These are phyloP conservation scores for Nesoenas mayeri DNA, from an alignment of 2,113 vertebrate genomes.

Conservation along the genomic window DNA sequence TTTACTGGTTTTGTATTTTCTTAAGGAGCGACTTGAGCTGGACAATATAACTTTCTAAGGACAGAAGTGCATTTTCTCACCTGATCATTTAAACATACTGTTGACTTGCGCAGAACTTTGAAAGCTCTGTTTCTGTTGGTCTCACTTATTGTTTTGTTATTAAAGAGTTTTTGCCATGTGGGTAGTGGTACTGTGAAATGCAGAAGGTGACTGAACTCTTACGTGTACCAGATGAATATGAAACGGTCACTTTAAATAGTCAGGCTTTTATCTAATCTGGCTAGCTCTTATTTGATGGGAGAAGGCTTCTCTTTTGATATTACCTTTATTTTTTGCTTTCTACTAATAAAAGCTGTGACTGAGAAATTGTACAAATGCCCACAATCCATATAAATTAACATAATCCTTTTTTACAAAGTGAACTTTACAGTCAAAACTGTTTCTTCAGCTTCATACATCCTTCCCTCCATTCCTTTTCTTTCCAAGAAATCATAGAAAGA, in stretches of 20 bases:
- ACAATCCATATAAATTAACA: not conserved
- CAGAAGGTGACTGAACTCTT: not conserved
- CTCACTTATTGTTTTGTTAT: not conserved
- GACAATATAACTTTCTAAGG: not conserved
- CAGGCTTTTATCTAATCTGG: not conserved
- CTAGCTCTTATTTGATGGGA: not conserved
- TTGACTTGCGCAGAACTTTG: not conserved
- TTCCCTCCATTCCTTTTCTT: not conserved
- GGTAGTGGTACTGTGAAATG: not conserved
- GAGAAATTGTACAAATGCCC: not conserved
- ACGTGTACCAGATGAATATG: not conserved
- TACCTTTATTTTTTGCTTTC: not conserved
- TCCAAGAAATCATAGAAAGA: not conserved
- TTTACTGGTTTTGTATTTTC: not conserved
- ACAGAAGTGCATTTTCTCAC: not conserved
- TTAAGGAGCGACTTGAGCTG: not conserved
- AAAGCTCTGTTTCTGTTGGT: not conserved
- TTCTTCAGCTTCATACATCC: not conserved
- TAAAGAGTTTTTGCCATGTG: not conserved
- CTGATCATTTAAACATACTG: not conserved
- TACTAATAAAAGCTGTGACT: not conserved
- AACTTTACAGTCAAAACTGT: not conserved
- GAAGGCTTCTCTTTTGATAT: not conserved
- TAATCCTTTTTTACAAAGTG: not conserved
- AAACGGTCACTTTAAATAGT: not conserved